A percentile compares a stretch with the other conserved stretches of the same genome.
These are phyloP conservation scores for Lycopodina hypogea DNA, from an alignment of 37 sponge, comb jelly and placozoan genomes.

Conservation along the genomic window DNA sequence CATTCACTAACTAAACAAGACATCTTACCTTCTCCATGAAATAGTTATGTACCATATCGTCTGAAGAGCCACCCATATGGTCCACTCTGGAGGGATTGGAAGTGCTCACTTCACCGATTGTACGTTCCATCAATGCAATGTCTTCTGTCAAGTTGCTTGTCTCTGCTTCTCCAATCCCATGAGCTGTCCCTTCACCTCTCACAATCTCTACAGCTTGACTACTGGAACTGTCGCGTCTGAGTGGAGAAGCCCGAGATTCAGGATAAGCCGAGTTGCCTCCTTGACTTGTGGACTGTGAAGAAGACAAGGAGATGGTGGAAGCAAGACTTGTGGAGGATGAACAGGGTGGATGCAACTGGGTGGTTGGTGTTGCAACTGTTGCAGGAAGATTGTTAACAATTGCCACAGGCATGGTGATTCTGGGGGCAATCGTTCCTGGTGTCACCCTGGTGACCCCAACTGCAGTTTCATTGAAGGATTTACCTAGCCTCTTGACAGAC, in stretches of 20 bases:
- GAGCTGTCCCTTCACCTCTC: conserved; percentile 13
- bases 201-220: not conserved
- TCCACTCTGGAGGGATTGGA: conserved; percentile 38
- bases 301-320: not conserved
- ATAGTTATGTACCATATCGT: conserved; percentile 67
- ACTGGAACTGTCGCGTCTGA: not conserved
- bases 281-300: no score
- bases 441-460: not conserved
- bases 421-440: not conserved
- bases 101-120: conserved; percentile 41
- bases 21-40: conserved; percentile 61
- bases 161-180: no score
- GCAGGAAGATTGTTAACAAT: not conserved
- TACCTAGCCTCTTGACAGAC: not conserved
- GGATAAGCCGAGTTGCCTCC: not conserved
- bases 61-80: conserved; percentile 39
- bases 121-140: conserved; percentile 48
- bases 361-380: not conserved
- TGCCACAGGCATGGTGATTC: not conserved
- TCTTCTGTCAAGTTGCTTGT: conserved; percentile 13
- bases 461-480: not conserved
- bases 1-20: not conserved
- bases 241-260: not conserved
- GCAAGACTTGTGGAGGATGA: not conserved
- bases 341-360: not conserved